Conservation (phyloP, 2,113 vertebrate species). For the Ptychochromis oligacanthus region DNA sequence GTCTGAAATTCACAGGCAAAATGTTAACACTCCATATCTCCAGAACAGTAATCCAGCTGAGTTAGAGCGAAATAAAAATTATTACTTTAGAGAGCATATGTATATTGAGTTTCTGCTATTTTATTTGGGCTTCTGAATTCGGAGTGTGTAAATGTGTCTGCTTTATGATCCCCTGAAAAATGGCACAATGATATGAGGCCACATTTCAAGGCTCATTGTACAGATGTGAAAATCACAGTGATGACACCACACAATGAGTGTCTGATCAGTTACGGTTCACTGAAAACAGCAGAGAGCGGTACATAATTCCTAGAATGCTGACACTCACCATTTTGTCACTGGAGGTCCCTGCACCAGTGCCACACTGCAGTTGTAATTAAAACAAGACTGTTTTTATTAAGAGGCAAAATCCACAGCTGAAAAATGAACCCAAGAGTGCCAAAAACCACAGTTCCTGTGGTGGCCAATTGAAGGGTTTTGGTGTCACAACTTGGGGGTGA, state of each 20-base stretch:
- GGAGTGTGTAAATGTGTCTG: not conserved
- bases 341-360: rapidly evolving
- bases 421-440: rapidly evolving
- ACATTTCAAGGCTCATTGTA: not conserved
- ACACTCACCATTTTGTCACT: rapidly evolving
- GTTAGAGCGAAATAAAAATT: not conserved
- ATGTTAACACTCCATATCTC: not conserved
- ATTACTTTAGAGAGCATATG: not conserved
- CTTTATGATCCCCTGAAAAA: not conserved
- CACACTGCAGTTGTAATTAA: not conserved
- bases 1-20: not conserved
- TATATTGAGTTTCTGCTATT: not conserved
- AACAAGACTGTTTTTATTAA: not conserved
- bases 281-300: not conserved
- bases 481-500: too few species aligned
- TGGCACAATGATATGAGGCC: not conserved
- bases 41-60: not conserved
- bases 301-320: not conserved
- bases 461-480: not conserved
- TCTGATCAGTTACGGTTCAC: not conserved
- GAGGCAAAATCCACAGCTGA: not conserved
- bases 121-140: not conserved
- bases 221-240: too few species aligned
- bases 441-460: not conserved
- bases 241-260: not conserved